Base-by-base conservation (phyloP, 2,888 invertebrate species). In the Netelia virgata region DNA sequence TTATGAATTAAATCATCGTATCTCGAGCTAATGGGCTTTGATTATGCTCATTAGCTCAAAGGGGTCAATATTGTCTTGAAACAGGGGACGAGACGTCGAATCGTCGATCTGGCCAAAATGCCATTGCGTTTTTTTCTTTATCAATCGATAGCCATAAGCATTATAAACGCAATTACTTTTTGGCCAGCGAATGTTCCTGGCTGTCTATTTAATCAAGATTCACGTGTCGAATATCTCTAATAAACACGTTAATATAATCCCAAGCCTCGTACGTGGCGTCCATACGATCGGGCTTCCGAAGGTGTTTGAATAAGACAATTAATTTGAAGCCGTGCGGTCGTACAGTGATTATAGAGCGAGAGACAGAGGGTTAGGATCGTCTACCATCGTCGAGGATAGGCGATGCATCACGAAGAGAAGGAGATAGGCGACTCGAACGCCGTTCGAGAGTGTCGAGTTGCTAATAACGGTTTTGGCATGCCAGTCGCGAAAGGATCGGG, bases 381-480 rank as follows among this genome's bases (percentile, higher is more conserved):
- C 28, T 5, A 5, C 28, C 28, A 28, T 11, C 16, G 53, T 53
- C 53, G 16, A 14, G n/a, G 14, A 8, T 50, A 41, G 72, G 66
- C 5, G n/a, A 61, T 61, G 59, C 57, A 75, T 43, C 47, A 18
- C 2, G 14, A 23, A 11, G 57, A 57, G 57, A 11, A 20, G 20
- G 57, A n/a, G 57, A 57, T 5, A 5, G 9, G 16, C 14, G 57
- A 61, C 20, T 36, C 20, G 20, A 36, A 43, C 20, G 28, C 18
- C 68, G 36, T 68, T 59, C 59, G 10, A 59, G 66, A 80, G 70
- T 16, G 55, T 59, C 59, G 69, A 53, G 57, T 78, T 78, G 74
- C 74, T 78, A 82, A 84, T 84, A 84, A 82, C 28, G 78, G 82
- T 78, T 78, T 84, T 78, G 74, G 73, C 78, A 84, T 84, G 84